Conservation (phyloP, 2,797 vertebrate genomes). For the Cephalopachus bancanus region DNA sequence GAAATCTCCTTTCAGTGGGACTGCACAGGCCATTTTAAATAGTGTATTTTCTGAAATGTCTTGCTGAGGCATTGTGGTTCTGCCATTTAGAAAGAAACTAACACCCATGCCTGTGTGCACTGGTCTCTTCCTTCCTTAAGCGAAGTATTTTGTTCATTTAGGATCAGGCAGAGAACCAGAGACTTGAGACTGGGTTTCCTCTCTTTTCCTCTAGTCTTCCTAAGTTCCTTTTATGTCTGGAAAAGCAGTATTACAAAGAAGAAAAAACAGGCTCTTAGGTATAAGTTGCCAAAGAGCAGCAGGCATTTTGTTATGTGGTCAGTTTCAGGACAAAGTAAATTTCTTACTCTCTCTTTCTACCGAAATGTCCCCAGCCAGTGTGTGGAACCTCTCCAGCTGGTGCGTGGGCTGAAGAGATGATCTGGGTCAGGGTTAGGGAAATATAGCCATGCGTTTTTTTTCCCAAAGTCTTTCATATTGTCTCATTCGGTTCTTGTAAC, state of each 20-base stretch:
- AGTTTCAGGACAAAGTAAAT: neutral
- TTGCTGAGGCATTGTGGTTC: neutral
- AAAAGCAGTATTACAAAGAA: neutral
- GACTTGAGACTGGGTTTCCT: neutral
- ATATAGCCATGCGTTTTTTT: neutral
- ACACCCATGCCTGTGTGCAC: neutral
- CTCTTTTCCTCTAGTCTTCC: neutral
- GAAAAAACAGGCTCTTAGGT: neutral
- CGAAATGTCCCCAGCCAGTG: neutral
- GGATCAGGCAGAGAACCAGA: slow-evolving; percentile 31
- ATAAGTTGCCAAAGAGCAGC: neutral
- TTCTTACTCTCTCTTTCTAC: neutral
- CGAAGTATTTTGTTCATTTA: neutral
- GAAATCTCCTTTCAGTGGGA: slow-evolving; percentile 24
- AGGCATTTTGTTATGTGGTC: neutral
- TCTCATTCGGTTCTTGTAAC: neutral
- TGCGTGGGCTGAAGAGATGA: neutral
- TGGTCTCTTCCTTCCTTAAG: neutral
- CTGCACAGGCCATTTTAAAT: neutral
- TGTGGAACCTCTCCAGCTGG: rapidly evolving
- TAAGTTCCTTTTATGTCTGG: neutral
- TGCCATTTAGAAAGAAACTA: neutral
- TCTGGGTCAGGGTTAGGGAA: neutral
- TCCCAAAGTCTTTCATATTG: neutral
- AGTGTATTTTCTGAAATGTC: neutral